Percentiles rank a stretch among this genome's conserved stretches.
Conservation (phyloP, 2,888 invertebrate genomes). For the Auanema freiburgensis region DNA sequence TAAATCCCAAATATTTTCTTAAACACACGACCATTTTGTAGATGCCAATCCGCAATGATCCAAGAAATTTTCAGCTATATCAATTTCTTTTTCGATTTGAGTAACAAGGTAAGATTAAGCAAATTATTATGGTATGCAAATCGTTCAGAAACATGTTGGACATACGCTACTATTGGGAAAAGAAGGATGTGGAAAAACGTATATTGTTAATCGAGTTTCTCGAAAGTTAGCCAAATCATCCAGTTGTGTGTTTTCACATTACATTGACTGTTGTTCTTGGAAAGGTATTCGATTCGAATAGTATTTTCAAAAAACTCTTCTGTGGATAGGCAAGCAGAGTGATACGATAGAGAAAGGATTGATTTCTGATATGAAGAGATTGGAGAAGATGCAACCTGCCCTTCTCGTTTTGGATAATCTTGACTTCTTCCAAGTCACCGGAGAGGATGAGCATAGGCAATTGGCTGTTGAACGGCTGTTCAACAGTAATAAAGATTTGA, state of each 20-base stretch:
- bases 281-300: conserved; percentile 20
- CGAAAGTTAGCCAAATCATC: conserved; percentile 21
- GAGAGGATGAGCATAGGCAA: conserved; percentile 51
- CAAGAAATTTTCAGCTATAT: not conserved
- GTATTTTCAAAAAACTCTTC: conserved; percentile 5
- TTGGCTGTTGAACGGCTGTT: conserved; percentile 44
- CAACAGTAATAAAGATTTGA: conserved; percentile 19
- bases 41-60: conserved; percentile 14
- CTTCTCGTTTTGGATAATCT: conserved; percentile 49
- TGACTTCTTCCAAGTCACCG: conserved; percentile 40
- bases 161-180: conserved; percentile 21
- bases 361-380: conserved; percentile 21
- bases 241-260: conserved; percentile 18
- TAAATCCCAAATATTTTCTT: not conserved
- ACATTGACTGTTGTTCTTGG: conserved; percentile 25
- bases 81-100: conserved; percentile 6
- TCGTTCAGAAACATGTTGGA: conserved; percentile 18
- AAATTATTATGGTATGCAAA: conserved; percentile 11
- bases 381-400: conserved; percentile 38
- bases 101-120: not conserved
- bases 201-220: conserved; percentile 32
- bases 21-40: not conserved
- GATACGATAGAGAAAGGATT: conserved; percentile 44
- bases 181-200: conserved; percentile 40
- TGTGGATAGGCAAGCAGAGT: conserved; percentile 40